A percentile compares a stretch with the other conserved stretches of the same genome.
Conservation (phyloP, 2,113 vertebrate species). For the Rhea americana region DNA sequence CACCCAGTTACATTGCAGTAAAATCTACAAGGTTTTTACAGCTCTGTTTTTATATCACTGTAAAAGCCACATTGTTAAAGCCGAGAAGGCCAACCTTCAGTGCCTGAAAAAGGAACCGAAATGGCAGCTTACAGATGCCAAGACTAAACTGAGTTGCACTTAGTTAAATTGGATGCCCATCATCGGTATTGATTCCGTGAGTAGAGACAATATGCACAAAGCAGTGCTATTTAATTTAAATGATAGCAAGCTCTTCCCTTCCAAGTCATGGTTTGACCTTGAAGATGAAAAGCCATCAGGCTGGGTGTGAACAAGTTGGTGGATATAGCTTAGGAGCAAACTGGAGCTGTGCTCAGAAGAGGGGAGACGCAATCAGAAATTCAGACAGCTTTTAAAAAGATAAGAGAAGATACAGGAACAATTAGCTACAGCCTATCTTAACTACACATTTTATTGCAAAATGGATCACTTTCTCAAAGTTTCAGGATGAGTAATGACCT, state of each 20-base stretch:
- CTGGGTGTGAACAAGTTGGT: not conserved
- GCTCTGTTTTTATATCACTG: not conserved
- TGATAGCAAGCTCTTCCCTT: not conserved
- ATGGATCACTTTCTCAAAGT: not conserved
- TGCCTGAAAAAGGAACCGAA: not conserved
- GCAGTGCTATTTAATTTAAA: not conserved
- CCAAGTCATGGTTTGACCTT: not conserved
- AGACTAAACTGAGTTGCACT: not conserved
- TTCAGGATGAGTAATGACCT: not conserved
- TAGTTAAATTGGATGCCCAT: not conserved
- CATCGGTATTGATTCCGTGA: not conserved
- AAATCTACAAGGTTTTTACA: not conserved
- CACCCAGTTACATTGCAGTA: not conserved
- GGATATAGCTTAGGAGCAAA: not conserved
- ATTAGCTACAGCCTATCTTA: not conserved
- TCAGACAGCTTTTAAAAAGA: not conserved
- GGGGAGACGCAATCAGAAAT: not conserved
- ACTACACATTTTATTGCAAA: not conserved
- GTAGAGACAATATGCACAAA: not conserved
- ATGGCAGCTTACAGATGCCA: not conserved
- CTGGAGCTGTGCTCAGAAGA: not conserved
- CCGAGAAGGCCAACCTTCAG: not conserved
- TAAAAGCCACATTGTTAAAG: not conserved
- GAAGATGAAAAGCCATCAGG: not conserved
- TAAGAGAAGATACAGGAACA: not conserved